A percentile compares a stretch with the other conserved stretches of the same genome.
These are phyloP conservation scores for Phenganax marumi DNA, from an alignment of 92 coral and sea anemone species.

Conservation along the genomic window DNA sequence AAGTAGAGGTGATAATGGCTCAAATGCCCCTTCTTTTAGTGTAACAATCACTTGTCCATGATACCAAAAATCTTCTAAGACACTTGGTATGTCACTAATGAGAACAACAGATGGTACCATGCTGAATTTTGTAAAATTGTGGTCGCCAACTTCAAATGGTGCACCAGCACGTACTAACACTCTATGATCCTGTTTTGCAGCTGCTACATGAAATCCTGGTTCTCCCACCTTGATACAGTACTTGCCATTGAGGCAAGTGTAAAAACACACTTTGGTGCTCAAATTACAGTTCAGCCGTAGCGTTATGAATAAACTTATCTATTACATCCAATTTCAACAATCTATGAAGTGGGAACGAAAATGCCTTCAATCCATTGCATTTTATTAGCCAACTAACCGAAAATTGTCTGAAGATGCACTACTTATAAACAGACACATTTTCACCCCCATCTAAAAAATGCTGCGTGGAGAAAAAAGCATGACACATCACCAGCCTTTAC, in stretches of 20 bases:
- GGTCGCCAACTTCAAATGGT: conserved; percentile 44
- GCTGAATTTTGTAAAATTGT: conserved; percentile 40
- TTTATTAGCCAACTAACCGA: too few species aligned
- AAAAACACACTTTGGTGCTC: too few species aligned
- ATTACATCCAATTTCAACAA: too few species aligned
- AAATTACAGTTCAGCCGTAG: too few species aligned
- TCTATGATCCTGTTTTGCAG: conserved; percentile 26
- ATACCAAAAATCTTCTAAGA: conserved; percentile 28
- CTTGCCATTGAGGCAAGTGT: conserved; percentile 31
- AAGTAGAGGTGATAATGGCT: conserved; percentile 36
- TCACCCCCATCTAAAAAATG: too few species aligned
- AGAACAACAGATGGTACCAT: conserved; percentile 33
- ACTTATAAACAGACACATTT: too few species aligned
- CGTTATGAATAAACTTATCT: too few species aligned
- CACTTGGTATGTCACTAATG: conserved; percentile 29
- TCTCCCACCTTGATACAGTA: conserved; percentile 40
- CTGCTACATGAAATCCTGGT: conserved; percentile 37
- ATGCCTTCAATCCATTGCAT: too few species aligned
- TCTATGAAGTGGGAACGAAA: too few species aligned
- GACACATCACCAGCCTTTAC: too few species aligned
- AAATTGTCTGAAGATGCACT: too few species aligned
- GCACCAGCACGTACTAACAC: conserved; percentile 23
- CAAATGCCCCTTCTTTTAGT: conserved; percentile 41
- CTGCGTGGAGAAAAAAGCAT: too few species aligned
- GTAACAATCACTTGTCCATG: conserved; percentile 35